Evolutionary conservation across 2,113 vertebrate species (phyloP).

Genomic region (Xiphorhynchus elegans): DNA sequence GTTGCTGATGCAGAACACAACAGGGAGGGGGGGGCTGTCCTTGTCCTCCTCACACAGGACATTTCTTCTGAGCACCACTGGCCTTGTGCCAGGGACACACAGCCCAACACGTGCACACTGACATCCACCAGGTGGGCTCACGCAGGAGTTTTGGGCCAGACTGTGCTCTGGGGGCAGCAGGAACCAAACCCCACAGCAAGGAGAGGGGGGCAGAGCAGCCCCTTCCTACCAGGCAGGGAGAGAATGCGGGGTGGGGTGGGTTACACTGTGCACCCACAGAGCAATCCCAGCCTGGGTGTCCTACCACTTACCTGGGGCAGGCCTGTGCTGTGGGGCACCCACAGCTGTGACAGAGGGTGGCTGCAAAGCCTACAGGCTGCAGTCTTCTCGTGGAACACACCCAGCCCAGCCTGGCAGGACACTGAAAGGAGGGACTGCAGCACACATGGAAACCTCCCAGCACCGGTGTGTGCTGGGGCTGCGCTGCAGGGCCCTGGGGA

Average conservation of each 20-base stretch:
- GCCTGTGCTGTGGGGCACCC: neutral
- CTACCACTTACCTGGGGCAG: neutral
- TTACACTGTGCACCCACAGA: accelerated
- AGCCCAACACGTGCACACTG: too few species aligned
- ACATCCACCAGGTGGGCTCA: too few species aligned
- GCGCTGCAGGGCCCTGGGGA: neutral
- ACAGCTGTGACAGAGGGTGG: neutral
- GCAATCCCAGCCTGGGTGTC: accelerated
- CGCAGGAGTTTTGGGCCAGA: too few species aligned
- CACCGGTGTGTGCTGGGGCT: neutral
- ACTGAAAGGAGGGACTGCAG: too few species aligned
- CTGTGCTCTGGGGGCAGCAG: too few species aligned
- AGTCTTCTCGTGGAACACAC: neutral
- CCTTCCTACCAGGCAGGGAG: neutral
- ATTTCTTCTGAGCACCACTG: too few species aligned
- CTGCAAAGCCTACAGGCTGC: neutral
- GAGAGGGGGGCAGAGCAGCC: neutral
- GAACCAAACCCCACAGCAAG: too few species aligned
- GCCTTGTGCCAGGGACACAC: too few species aligned
- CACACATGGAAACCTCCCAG: neutral
- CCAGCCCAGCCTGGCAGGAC: neutral
- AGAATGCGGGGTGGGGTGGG: neutral
- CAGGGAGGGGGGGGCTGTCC: too few species aligned
- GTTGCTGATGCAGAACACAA: too few species aligned
- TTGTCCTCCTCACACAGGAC: too few species aligned